Percentiles rank a stretch among this genome's conserved stretches.
phyloP scores from a whole-genome alignment of 2,113 vertebrate species.

The Poeciliopsis retropinna region DNA sequence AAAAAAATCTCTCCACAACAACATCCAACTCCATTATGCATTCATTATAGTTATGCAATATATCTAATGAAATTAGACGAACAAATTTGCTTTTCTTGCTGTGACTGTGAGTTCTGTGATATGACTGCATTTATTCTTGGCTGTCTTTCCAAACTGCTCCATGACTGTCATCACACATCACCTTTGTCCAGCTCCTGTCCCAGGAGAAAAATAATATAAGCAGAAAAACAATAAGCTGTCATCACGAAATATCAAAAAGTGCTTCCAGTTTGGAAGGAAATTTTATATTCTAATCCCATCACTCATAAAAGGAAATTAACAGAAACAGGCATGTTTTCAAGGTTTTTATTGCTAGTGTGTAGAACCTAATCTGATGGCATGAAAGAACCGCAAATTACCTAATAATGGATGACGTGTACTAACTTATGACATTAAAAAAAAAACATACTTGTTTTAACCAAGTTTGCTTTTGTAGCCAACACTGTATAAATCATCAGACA shows the following conservation, averaged over 20 bases:
- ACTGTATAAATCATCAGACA: background rate
- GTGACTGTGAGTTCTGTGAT: slow-evolving; percentile 3
- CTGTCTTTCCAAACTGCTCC: slow-evolving; percentile 7
- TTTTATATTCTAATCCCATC: background rate
- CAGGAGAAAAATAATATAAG: background rate
- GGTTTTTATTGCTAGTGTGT: background rate
- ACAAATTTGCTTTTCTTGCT: background rate
- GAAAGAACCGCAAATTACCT: background rate
- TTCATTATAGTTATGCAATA: background rate
- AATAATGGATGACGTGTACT: background rate
- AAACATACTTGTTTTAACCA: background rate
- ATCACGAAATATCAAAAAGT: slow-evolving; percentile 3
- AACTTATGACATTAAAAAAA: background rate
- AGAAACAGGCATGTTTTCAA: background rate
- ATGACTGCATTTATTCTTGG: background rate
- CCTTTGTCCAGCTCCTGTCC: slow-evolving; percentile 1
- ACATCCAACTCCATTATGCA: background rate
- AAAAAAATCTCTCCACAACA: background rate
- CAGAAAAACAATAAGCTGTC: slow-evolving; percentile 4
- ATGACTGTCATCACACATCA: slow-evolving; percentile 17
- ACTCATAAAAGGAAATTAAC: background rate
- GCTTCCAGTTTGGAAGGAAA: background rate
- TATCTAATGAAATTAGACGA: background rate
- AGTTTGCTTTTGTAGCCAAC: background rate
- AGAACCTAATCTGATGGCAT: background rate